phyloP scores from a whole-genome alignment of 64 coral and sea anemone species.

The Montipora efflorescens region DNA sequence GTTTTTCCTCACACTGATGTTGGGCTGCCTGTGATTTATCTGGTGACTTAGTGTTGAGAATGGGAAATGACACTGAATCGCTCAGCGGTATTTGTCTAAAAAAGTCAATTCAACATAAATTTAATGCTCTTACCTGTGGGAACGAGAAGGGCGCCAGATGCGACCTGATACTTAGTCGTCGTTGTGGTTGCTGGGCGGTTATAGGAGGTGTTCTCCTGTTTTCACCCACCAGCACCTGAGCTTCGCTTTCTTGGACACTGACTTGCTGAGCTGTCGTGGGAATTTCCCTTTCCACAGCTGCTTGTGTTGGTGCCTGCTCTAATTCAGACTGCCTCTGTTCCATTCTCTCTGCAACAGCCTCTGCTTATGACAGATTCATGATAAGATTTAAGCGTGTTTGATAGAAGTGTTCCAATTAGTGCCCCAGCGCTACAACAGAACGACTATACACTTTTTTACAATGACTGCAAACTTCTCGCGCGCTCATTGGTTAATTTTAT shows the following conservation, averaged over 20 bases:
- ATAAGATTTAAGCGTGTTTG: not conserved
- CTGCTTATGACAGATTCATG: not conserved
- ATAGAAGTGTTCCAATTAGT: no score
- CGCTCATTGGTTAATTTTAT: no score
- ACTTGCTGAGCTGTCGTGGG: not conserved
- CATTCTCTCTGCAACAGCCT: constrained; percentile 14
- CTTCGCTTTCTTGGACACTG: not conserved
- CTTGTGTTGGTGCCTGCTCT: not conserved
- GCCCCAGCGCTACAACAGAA: no score
- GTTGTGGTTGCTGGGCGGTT: not conserved
- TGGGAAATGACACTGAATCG: no score
- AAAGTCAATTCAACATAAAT: no score
- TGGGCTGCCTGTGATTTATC: no score
- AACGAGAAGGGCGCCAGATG: constrained; percentile 91
- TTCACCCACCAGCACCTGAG: not conserved
- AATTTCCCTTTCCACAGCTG: constrained; percentile 23
- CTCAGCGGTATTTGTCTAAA: no score
- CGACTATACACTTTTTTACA: no score
- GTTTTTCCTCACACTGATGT: no score
- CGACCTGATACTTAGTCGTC: constrained; percentile 55
- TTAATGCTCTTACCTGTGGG: constrained; percentile 62
- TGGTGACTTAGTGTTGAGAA: no score
- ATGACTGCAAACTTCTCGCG: no score
- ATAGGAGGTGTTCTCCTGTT: not conserved
- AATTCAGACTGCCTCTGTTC: constrained; percentile 21